phyloP scores from a whole-genome alignment of 1,140 invertebrate genomes.

The Amphibalanus amphitrite region DNA sequence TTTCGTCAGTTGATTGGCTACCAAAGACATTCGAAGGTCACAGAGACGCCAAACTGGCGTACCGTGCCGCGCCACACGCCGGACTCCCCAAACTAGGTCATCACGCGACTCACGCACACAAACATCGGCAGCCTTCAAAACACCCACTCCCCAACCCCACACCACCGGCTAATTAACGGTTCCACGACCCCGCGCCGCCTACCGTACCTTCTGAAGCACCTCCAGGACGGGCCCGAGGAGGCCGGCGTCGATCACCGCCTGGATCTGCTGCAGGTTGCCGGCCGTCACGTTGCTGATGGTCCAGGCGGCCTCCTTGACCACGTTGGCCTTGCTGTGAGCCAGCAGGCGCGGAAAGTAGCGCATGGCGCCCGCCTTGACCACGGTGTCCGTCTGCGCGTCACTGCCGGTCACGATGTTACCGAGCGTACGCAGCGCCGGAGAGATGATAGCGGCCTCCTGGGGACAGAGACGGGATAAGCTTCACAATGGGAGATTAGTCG shows the following conservation, averaged over 20 bases:
- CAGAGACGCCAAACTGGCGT: too few relatives aligned
- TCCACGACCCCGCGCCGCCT: neutral
- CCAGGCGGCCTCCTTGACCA: conserved; percentile 74
- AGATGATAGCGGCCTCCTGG: conserved; percentile 38
- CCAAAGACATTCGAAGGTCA: too few relatives aligned
- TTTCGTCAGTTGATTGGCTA: too few relatives aligned
- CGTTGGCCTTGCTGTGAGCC: conserved; percentile 49
- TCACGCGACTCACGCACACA: too few relatives aligned
- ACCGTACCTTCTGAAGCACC: conserved; percentile 38
- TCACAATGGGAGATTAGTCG: neutral
- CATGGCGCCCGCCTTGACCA: conserved; percentile 62
- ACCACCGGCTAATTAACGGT: too few relatives aligned
- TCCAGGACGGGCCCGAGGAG: conserved; percentile 48
- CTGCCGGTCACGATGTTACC: conserved; percentile 46
- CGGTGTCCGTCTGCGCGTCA: conserved; percentile 69
- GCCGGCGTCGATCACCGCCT: conserved; percentile 49
- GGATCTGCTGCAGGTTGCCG: conserved; percentile 53
- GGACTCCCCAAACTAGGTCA: too few relatives aligned
- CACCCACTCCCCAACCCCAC: too few relatives aligned
- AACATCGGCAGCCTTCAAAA: too few relatives aligned
- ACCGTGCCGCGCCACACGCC: too few relatives aligned
- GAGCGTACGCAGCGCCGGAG: conserved; percentile 65
- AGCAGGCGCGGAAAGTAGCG: conserved; percentile 50
- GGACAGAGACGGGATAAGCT: neutral
- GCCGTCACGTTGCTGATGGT: conserved; percentile 65